Percentiles rank a stretch among this genome's conserved stretches.
Conservation (phyloP, 2,888 invertebrate genomes). For the Dasysyrphus tricinctus region DNA sequence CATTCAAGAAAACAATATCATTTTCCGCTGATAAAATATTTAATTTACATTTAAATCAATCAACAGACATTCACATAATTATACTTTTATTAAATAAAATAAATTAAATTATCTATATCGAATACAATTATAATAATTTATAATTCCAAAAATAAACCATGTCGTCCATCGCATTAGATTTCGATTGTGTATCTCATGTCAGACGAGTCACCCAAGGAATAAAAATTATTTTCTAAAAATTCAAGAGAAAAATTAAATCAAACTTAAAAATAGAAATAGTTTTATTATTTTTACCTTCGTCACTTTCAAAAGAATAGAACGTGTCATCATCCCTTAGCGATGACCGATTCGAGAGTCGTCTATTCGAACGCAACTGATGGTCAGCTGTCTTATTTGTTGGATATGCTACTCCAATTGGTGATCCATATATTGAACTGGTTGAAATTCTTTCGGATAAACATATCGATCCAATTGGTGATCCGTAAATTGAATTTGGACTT, state of each 20-base stretch:
- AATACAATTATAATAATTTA: neutral
- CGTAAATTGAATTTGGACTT: slow-evolving; percentile 79
- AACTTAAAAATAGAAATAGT: neutral
- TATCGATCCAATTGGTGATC: slow-evolving; percentile 79
- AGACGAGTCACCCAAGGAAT: slow-evolving; percentile 69
- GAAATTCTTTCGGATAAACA: slow-evolving; percentile 78
- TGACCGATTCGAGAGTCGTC: slow-evolving; percentile 78
- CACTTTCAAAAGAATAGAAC: slow-evolving; percentile 82
- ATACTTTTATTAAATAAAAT: slow-evolving; percentile 25
- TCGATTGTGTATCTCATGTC: slow-evolving; percentile 58
- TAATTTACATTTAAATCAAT: slow-evolving; percentile 59
- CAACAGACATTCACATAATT: slow-evolving; percentile 41
- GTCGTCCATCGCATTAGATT: slow-evolving; percentile 39
- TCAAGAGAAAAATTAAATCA: neutral
- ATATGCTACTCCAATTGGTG: slow-evolving; percentile 79
- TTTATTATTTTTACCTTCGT: slow-evolving; percentile 80
- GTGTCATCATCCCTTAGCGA: slow-evolving; percentile 81
- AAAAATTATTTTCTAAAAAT: slow-evolving; percentile 68
- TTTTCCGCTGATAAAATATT: slow-evolving; percentile 52
- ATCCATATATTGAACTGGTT: slow-evolving; percentile 80
- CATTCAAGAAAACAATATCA: neutral
- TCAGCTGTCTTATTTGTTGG: slow-evolving; percentile 72
- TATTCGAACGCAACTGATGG: slow-evolving; percentile 28
- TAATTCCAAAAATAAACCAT: slow-evolving; percentile 2
- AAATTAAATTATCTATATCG: slow-evolving; percentile 34